Percentiles rank a stretch among this genome's conserved stretches.
These are phyloP conservation scores for Temnothorax ravouxi DNA, from an alignment of 2,888 invertebrate species.

Conservation along the genomic window DNA sequence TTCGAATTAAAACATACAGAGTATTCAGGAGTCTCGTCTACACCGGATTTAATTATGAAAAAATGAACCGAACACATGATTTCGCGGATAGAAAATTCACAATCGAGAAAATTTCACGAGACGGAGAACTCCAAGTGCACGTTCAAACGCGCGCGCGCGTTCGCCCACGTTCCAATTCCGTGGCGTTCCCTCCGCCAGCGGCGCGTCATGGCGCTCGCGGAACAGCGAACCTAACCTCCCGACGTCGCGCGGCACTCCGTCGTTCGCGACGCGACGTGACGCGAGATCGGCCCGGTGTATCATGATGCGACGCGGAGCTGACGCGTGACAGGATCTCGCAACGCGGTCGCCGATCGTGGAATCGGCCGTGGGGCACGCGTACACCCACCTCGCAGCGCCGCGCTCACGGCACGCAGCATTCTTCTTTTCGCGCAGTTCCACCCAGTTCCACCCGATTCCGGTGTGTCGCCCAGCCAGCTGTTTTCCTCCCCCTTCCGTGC, in stretches of 20 bases:
- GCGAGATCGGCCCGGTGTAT: constrained; percentile 36
- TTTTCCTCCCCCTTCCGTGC: constrained; percentile 71
- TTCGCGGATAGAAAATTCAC: not conserved
- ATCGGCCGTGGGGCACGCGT: not conserved
- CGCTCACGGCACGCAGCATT: constrained; percentile 80
- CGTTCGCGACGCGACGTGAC: not conserved
- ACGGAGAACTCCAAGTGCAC: not conserved
- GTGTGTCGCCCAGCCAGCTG: constrained; percentile 78
- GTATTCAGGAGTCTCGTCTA: not conserved
- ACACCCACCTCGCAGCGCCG: constrained; percentile 76
- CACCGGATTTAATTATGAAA: not conserved
- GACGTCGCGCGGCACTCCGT: constrained; percentile 4
- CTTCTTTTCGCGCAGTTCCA: constrained; percentile 75
- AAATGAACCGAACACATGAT: too few species aligned
- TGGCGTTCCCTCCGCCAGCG: constrained; percentile 63
- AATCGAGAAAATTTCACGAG: not conserved
- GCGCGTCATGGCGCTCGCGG: constrained; percentile 47
- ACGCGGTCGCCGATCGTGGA: not conserved
- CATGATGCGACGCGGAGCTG: constrained; percentile 46
- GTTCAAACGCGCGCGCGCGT: constrained; percentile 38
- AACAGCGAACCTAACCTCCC: constrained; percentile 60
- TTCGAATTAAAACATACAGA: too few species aligned
- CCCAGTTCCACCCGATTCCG: constrained; percentile 57
- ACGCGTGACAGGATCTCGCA: constrained; percentile 50
- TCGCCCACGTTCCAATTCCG: constrained; percentile 63